Percentiles rank a stretch among this genome's conserved stretches.
Conservation (phyloP, 1,140 invertebrate species). For the Coenobita brevimanus region DNA sequence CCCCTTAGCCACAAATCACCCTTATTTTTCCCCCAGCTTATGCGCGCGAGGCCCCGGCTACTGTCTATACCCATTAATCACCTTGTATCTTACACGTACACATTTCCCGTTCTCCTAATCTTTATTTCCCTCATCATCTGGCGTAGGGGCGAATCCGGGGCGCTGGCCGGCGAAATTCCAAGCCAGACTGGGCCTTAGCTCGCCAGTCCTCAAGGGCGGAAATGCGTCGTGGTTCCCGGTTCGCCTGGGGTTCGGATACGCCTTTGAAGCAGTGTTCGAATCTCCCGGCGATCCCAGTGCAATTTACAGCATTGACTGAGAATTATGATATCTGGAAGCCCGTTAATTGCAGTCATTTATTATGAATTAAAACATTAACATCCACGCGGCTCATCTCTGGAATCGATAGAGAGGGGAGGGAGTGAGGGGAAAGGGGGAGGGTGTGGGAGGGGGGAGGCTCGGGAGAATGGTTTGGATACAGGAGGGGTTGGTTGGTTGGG, state of each 20-base stretch:
- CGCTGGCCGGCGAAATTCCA: neutral
- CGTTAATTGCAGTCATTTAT: conserved; percentile 69
- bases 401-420: conserved; percentile 29
- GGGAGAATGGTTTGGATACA: too few species aligned
- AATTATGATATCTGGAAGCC: conserved; percentile 67
- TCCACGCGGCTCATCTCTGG: conserved; percentile 57
- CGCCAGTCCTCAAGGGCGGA: neutral
- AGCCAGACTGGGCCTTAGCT: conserved; percentile 16
- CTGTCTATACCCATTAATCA: conserved; percentile 68
- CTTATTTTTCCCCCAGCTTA: conserved; percentile 60
- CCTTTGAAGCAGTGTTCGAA: conserved; percentile 47
- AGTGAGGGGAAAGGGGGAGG: conserved; percentile 1
- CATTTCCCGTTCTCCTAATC: conserved; percentile 68
- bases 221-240: neutral
- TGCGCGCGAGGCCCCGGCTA: conserved; percentile 49
- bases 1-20: conserved; percentile 57
- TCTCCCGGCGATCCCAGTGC: conserved; percentile 54
- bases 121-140: conserved; percentile 66
- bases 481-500: too few species aligned
- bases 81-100: conserved; percentile 66
- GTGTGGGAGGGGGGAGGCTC: conserved; percentile 2
- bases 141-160: conserved; percentile 34
- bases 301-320: conserved; percentile 68
- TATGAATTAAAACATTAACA: conserved; percentile 69
- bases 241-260: neutral